Base-by-base conservation (phyloP, 2,797 vertebrate genomes). In the Echiichthys vipera region DNA sequence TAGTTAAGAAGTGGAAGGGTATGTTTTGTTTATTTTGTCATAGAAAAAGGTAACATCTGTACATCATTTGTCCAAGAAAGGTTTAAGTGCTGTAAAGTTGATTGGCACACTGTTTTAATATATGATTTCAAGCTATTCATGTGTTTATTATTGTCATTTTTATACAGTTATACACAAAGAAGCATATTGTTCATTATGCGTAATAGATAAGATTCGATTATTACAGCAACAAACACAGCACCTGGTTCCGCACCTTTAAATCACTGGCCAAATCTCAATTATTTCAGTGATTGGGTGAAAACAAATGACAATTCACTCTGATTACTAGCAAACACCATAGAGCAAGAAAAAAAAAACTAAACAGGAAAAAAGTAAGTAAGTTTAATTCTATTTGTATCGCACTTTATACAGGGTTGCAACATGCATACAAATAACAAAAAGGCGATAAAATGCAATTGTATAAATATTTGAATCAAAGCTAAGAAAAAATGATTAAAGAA, bases 21-120 rank as follows among this genome's bases (percentile, higher is more conserved):
- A 65, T 45, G 30, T 55, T 83, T 71, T 74, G 65, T 58, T 45
- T 77, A 81, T 88, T 75, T 75, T 55, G 37, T 74, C 25, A 58
- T 11, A 63, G 46, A 47, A 50, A 76, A 72, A 68, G 53, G 3
- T 29, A 67, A 59, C 39, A 58, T 47, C 42, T 78, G 63, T 65
- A 18, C 58, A 51, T 18, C 51, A 32, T 70, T 78, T 69, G 14
- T 62, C 9, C 11, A 25, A 22, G 61, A 61, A 65, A 50, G 30
- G 58, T 34, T 64, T 74, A 22, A 55, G 30, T 39, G 56, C 22
- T 65, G 53, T 25, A 43, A 58, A 71, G 58, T 34, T 71, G 56
- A 83, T 29, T 58, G 37, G 36, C 58, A 47, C 14, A 17, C 13
- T 25, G n/a, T 59, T 65, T 54, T 58, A 66, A 75, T 43, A 11